Evolutionary conservation across 2,888 invertebrate species (phyloP).

Genomic region (Callimorpha dominula): DNA sequence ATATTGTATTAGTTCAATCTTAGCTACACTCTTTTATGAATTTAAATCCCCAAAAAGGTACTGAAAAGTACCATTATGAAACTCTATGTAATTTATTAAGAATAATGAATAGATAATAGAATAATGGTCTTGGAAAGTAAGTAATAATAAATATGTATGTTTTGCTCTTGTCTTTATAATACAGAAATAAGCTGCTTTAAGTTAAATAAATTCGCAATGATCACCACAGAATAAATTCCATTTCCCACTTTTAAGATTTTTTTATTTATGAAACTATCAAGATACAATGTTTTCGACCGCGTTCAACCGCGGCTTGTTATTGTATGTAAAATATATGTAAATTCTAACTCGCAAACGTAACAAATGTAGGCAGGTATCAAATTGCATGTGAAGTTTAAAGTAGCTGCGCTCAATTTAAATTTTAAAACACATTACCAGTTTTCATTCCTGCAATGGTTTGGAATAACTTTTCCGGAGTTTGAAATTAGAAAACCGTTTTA

Average conservation of each 20-base stretch:
- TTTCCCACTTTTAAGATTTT: neutral
- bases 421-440: constrained; percentile 46
- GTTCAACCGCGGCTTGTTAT: constrained; percentile 52
- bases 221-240: neutral
- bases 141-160: no score
- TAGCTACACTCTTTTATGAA: no score
- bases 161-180: no score
- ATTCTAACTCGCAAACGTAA: constrained; percentile 54
- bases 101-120: no score
- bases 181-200: no score
- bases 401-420: constrained; percentile 53
- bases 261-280: neutral
- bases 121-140: no score
- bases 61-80: no score
- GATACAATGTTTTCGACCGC: neutral
- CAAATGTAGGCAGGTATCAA: constrained; percentile 51
- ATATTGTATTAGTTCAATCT: no score
- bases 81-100: no score
- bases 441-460: constrained; percentile 20
- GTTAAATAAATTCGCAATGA: neutral
- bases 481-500: neutral
- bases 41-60: no score
- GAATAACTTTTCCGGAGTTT: constrained; percentile 10
- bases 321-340: constrained; percentile 69
- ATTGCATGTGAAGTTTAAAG: constrained; percentile 57